phyloP scores from a whole-genome alignment of 2,888 invertebrate species.

The Sarcophaga subvicina region DNA sequence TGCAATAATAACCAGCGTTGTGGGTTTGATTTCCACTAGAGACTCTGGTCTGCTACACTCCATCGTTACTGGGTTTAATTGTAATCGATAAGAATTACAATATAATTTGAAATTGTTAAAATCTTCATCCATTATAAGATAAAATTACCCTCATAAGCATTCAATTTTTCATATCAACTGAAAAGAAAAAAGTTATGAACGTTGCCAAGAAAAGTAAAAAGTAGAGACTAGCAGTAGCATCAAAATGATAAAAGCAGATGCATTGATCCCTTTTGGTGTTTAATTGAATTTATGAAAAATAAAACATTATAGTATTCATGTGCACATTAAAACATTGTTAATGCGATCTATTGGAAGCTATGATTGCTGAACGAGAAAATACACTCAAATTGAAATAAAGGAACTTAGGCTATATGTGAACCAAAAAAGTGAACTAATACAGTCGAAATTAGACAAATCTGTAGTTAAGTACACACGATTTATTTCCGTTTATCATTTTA shows the following conservation, averaged over 20 bases:
- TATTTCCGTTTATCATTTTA: too few species aligned
- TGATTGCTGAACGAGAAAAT: neutral
- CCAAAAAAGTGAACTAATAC: too few species aligned
- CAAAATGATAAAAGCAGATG: constrained; percentile 28
- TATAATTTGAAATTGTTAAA: too few species aligned
- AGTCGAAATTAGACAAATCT: too few species aligned
- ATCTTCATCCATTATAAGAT: too few species aligned
- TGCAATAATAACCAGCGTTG: too few species aligned
- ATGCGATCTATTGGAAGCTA: constrained; percentile 37
- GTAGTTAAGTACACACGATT: too few species aligned
- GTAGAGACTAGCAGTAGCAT: constrained; percentile 18
- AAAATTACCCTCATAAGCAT: neutral
- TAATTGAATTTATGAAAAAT: constrained; percentile 66
- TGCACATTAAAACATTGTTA: constrained; percentile 53
- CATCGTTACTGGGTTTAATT: too few species aligned
- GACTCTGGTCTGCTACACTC: too few species aligned
- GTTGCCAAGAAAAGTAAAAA: neutral
- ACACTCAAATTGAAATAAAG: constrained; percentile 12
- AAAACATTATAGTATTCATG: constrained; percentile 57
- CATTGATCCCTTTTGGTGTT: constrained; percentile 65
- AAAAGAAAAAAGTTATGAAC: neutral
- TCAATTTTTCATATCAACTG: neutral
- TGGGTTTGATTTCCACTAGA: too few species aligned
- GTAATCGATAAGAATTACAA: too few species aligned
- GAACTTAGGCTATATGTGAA: too few species aligned